These are phyloP conservation scores for Polypterus senegalus DNA, from an alignment of 2,113 vertebrate species.

Conservation along the genomic window DNA sequence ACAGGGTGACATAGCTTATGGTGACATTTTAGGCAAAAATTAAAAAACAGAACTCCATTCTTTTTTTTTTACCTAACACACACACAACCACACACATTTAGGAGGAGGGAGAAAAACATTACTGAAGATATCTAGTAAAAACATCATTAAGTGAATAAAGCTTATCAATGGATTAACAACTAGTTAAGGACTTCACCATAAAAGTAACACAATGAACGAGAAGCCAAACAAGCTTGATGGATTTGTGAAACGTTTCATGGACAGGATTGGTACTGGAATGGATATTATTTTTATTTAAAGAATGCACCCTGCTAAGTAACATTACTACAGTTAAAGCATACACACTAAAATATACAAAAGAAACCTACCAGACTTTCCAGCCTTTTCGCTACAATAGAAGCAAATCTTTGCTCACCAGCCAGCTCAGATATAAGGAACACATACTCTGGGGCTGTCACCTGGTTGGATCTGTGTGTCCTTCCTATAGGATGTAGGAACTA, in stretches of 20 bases:
- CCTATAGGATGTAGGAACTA: conserved; percentile 44
- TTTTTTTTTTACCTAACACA: no score
- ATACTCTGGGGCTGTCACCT: conserved; percentile 93
- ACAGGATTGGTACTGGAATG: no score
- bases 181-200: no score
- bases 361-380: conserved; percentile 86
- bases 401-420: conserved; percentile 94
- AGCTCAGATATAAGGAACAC: conserved; percentile 95
- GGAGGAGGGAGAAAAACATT: no score
- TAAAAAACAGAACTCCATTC: no score
- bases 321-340: neutral
- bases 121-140: no score
- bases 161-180: no score
- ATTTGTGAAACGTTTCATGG: neutral
- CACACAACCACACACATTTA: no score
- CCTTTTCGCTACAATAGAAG: conserved; percentile 94
- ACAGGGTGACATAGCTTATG: no score
- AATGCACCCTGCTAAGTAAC: neutral
- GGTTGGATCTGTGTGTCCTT: conserved; percentile 91
- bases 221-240: neutral
- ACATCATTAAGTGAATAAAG: no score
- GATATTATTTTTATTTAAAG: neutral
- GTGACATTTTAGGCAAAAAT: no score
- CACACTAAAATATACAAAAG: neutral
- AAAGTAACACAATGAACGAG: neutral